Conservation (phyloP, 2,888 invertebrate species). For the Platerodrilus igneus region DNA sequence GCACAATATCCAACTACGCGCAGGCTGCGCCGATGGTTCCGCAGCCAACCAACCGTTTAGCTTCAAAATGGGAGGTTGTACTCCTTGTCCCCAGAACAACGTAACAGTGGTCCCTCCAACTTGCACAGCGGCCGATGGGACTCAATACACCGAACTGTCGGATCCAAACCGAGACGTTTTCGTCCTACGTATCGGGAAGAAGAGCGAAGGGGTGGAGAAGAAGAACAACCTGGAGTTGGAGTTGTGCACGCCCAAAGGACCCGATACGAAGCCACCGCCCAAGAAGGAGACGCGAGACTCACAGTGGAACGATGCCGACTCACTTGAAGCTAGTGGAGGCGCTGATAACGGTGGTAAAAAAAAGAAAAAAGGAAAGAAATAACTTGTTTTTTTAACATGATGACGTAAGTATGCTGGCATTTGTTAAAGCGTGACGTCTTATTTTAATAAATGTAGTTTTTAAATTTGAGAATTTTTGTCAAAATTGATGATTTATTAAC, state of each 20-base stretch:
- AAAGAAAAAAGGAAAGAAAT: too few species aligned
- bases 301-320: conserved; percentile 59
- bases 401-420: too few species aligned
- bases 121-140: conserved; percentile 52
- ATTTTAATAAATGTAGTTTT: too few species aligned
- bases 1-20: conserved; percentile 33
- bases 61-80: conserved; percentile 34
- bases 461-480: too few species aligned
- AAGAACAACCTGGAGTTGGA: conserved; percentile 68
- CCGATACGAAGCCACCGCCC: conserved; percentile 54
- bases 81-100: conserved; percentile 33
- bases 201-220: conserved; percentile 65
- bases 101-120: conserved; percentile 48
- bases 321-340: conserved; percentile 20
- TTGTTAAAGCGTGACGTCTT: too few species aligned
- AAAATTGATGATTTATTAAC: too few species aligned
- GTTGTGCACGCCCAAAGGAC: conserved; percentile 66
- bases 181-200: conserved; percentile 69
- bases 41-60: conserved; percentile 32
- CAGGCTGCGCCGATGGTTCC: conserved; percentile 3
- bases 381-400: too few species aligned
- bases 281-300: conserved; percentile 62
- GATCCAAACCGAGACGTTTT: conserved; percentile 70
- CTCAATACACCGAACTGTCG: conserved; percentile 54
- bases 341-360: conserved; percentile 23